Percentiles rank a stretch among this genome's conserved stretches.
phyloP scores from a whole-genome alignment of 30 jellyfish, hydroid and myxozoan species.

The Cassiopea andromeda region DNA sequence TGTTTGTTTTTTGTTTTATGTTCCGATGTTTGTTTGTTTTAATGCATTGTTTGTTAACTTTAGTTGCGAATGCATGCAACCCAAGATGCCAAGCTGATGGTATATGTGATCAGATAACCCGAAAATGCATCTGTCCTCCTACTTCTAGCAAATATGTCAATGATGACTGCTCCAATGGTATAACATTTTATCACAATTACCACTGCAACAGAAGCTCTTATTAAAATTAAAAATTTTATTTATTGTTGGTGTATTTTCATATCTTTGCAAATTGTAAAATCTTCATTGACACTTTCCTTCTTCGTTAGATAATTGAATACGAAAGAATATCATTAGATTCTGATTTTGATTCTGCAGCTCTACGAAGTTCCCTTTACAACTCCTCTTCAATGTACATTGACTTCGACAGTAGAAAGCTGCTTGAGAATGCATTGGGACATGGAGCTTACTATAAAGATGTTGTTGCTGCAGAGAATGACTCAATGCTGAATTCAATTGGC shows the following conservation, averaged over 20 bases:
- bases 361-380: constrained; percentile 6
- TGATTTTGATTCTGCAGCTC: background rate
- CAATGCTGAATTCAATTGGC: background rate
- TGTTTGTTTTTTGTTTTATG: background rate
- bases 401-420: constrained; percentile 7
- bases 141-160: constrained; percentile 12
- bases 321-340: background rate
- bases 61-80: constrained; percentile 13
- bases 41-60: too few species aligned
- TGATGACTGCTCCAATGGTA: constrained; percentile 55
- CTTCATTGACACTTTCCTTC: too few species aligned
- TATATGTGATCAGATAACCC: constrained; percentile 41
- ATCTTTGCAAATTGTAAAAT: too few species aligned
- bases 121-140: constrained; percentile 37
- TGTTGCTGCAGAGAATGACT: constrained; percentile 8
- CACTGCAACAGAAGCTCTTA: background rate
- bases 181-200: background rate
- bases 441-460: constrained; percentile 3
- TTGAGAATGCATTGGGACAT: constrained; percentile 6
- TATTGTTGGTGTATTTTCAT: background rate
- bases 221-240: background rate
- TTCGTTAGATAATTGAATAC: too few species aligned
- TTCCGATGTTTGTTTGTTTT: background rate
- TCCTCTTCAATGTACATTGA: background rate
- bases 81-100: constrained; percentile 40